These are phyloP conservation scores for Incurvaria masculella DNA, from an alignment of 2,888 invertebrate genomes.

Conservation along the genomic window DNA sequence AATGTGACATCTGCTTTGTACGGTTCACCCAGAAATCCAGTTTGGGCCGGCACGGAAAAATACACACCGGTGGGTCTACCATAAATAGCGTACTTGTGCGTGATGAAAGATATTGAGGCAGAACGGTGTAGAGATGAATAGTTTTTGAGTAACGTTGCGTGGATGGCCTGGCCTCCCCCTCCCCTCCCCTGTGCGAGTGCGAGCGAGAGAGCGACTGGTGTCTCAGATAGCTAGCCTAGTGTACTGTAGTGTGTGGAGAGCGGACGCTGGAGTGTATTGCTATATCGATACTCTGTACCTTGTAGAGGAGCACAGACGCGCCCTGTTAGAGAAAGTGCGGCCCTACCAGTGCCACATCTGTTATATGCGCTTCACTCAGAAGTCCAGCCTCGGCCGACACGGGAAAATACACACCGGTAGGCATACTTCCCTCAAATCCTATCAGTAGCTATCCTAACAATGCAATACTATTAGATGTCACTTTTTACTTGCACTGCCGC, in stretches of 20 bases:
- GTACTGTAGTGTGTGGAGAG: background rate
- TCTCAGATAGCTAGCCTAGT: background rate
- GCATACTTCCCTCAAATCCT: slow-evolving; percentile 53
- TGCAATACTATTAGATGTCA: slow-evolving; percentile 42
- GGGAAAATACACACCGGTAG: slow-evolving; percentile 68
- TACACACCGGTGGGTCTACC: slow-evolving; percentile 56
- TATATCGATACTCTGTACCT: slow-evolving; percentile 53
- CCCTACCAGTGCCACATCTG: slow-evolving; percentile 71
- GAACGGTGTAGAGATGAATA: slow-evolving; percentile 33
- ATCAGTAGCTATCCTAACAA: slow-evolving; percentile 23
- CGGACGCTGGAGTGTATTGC: slow-evolving; percentile 20
- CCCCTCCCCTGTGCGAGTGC: slow-evolving; percentile 44
- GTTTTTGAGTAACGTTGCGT: slow-evolving; percentile 7
- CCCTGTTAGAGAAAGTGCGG: slow-evolving; percentile 60
- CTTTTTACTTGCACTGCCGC: slow-evolving; percentile 34
- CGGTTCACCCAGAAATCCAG: slow-evolving; percentile 67
- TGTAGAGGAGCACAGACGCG: slow-evolving; percentile 60
- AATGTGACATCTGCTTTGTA: slow-evolving; percentile 63
- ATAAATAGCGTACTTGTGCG: slow-evolving; percentile 32
- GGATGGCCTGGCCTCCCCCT: slow-evolving; percentile 25
- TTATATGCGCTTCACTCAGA: slow-evolving; percentile 71
- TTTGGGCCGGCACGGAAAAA: slow-evolving; percentile 64
- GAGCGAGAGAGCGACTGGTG: background rate
- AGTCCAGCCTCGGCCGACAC: slow-evolving; percentile 71
- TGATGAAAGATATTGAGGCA: slow-evolving; percentile 40